These are phyloP conservation scores for Prionace glauca DNA, from an alignment of 2,797 vertebrate genomes.

Conservation along the genomic window DNA sequence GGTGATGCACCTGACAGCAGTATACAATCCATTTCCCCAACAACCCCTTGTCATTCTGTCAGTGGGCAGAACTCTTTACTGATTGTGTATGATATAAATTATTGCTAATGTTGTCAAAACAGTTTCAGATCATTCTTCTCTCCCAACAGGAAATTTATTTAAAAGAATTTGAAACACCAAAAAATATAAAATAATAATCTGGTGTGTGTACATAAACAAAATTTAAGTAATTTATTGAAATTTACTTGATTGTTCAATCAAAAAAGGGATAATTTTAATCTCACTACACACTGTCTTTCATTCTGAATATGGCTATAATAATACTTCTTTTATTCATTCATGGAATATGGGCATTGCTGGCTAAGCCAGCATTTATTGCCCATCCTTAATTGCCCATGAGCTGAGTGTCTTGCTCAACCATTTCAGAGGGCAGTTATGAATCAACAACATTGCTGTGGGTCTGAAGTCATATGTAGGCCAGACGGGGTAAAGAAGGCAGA, in stretches of 20 bases:
- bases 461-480: no score
- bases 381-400: no score
- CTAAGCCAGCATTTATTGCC: no score
- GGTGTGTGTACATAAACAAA: background rate
- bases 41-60: constrained; percentile 36
- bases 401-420: no score
- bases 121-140: constrained; percentile 50
- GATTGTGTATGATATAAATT: constrained; percentile 47
- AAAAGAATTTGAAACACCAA: background rate
- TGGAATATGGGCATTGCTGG: no score
- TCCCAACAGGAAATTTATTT: constrained; percentile 38
- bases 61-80: constrained; percentile 41
- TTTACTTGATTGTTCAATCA: background rate
- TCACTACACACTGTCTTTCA: background rate
- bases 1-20: constrained; percentile 43
- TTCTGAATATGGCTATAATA: background rate
- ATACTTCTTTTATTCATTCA: no score
- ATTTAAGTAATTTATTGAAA: background rate
- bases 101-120: constrained; percentile 45
- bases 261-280: background rate
- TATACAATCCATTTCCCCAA: constrained; percentile 38
- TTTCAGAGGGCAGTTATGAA: no score
- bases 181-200: background rate
- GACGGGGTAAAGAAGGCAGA: no score
- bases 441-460: no score